phyloP scores from a whole-genome alignment of 2,797 vertebrate genomes.

The Dallia pectoralis region DNA sequence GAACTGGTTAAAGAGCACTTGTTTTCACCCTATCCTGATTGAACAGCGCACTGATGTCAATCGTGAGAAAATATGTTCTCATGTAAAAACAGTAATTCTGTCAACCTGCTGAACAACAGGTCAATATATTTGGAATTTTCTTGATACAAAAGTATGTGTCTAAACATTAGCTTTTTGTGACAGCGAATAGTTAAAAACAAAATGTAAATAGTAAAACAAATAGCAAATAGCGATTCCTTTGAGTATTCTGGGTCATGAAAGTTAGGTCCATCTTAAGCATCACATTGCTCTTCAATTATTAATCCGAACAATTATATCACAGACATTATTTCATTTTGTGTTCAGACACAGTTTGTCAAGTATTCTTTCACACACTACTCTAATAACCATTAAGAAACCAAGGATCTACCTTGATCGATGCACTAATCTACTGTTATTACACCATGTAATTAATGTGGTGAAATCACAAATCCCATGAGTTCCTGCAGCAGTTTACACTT shows the following conservation, averaged over 20 bases:
- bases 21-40: background rate
- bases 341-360: background rate
- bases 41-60: background rate
- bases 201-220: background rate
- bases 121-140: background rate
- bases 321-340: background rate
- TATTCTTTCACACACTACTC: background rate
- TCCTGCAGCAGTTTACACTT: background rate
- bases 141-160: background rate
- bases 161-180: background rate
- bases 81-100: background rate
- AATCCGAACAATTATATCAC: background rate
- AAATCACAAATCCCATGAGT: background rate
- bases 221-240: background rate
- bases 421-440: background rate
- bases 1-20: background rate
- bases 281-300: background rate
- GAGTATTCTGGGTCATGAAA: background rate
- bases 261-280: background rate
- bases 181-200: background rate
- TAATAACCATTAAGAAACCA: background rate
- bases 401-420: background rate
- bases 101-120: background rate
- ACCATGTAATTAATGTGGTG: background rate
- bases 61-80: background rate